Evolutionary conservation across 2,888 invertebrate genomes (phyloP), one percentile per base, ranked within the genome.

Genomic region (Drosophila mayaguana): DNA sequence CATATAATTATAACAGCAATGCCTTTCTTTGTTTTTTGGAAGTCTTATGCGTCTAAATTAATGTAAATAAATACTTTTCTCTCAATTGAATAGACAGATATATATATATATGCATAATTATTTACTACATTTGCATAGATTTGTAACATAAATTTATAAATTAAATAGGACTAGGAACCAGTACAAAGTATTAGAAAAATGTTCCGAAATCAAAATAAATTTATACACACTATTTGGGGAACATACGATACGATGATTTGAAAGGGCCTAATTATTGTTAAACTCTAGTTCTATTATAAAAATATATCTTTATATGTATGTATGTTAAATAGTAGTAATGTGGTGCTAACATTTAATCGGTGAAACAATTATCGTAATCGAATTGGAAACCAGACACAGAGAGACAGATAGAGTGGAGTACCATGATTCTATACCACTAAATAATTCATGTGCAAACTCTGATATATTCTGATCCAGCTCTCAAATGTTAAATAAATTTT

Each of bases 151-250:
- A 22, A 28, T 54, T 54, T 54, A 66, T 87, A 77, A 80, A 80
- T 68, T 68, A 81, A 85, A 71, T 72, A 83, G 88, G 86, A 87
- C 86, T 87, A 87, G 86, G 86, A 88, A 90, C 88, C 82, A 87
- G 84, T 85, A 88, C 75, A 74, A 81, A 65, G 73, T 65, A 73
- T 69, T 67, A 64, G 70, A 79, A 75, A 75, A 62, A 75, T 65
- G 59, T 69, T 79, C 61, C 61, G 36, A 64, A 75, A 72, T 48
- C 45, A 53, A 48, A 63, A 36, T 48, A 16, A 45, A 63, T 40
- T 20, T 57, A 42, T 56, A 45, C 59, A 38, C n/a, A 40, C 38
- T 51, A 46, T 5, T 56, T 46, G 60, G 68, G 60, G 60, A 54
- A 48, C 38, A 54, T 59, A 55, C n/a, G 40, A 48, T 28, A 50